Conservation (phyloP, 2,113 vertebrate genomes). For the Pomatostomus ruficeps region DNA sequence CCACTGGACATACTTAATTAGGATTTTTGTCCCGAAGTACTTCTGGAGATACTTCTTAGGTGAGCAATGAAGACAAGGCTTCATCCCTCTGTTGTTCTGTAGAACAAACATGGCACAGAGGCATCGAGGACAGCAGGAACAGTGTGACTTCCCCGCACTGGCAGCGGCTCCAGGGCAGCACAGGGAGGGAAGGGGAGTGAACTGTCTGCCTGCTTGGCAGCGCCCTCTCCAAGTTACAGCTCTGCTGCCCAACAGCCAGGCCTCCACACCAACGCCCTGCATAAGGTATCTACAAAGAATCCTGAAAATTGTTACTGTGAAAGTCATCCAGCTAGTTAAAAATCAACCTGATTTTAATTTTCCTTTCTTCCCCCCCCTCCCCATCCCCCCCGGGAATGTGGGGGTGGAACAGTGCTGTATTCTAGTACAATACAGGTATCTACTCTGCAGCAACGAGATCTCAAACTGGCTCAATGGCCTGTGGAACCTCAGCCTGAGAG, state of each 20-base stretch:
- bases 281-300: neutral
- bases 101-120: neutral
- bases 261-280: neutral
- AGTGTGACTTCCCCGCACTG: neutral
- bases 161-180: neutral
- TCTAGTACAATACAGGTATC: neutral
- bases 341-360: neutral
- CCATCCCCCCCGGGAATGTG: neutral
- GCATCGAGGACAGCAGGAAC: neutral
- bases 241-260: neutral
- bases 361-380: accelerated
- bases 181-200: neutral
- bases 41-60: neutral
- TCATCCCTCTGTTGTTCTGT: neutral
- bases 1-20: neutral
- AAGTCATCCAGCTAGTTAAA: neutral
- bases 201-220: neutral
- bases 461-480: neutral
- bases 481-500: neutral
- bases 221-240: neutral
- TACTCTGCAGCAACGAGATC: neutral
- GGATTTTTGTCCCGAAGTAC: neutral
- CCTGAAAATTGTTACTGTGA: neutral
- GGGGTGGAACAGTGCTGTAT: neutral
- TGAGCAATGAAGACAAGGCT: neutral